Base-by-base conservation (phyloP, 2,113 vertebrate species). In the Leucopternis melanops region DNA sequence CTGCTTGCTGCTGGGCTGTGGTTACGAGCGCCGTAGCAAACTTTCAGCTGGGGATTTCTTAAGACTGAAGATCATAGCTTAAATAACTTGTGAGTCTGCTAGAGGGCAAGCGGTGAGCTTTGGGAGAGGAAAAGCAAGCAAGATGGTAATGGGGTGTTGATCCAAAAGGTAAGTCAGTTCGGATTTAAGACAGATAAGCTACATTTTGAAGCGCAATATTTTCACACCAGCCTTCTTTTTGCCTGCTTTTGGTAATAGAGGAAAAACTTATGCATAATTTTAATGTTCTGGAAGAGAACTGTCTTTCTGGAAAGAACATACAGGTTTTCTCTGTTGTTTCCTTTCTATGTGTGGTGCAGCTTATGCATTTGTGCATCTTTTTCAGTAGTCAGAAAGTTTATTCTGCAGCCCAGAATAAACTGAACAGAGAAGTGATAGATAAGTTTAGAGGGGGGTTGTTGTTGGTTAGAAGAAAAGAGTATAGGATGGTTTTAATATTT, bases 401-500 rank as follows among this genome's bases (percentile, higher is more conserved):
- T 92, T 94, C 86, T 61, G 26, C 59, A 93, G 66, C 88, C 44
- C 93, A 57, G 80, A 78, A 87, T 91, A 95, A 97, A 91, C 67
- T 36, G 65, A 97, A 91, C 79, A 95, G 96, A 92, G 97, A 97
- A 96, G 47, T 22, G 52, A 88, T 52, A 95, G 94, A 81, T 49
- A 79, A 75, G 88, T 92, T 92, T 74, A 90, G 94, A 77, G 49
- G 38, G 22, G 27, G 58, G 9, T 93, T 91, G 81, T 54, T 70
- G 36, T 32, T 97, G 87, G 63, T 94, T 79, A 95, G 87, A 95
- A 86, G 59, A 92, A 91, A 85, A 86, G 73, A 93, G 66, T 94
- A 96, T 83, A 95, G 94, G 94, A 96, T 98, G 97, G 97, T 98
- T 98, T 98, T 97, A 97, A 97, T 98, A 97, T 97, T 97, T 95